Evolutionary conservation across 1,140 invertebrate genomes (phyloP).

Genomic region (Maconellicoccus hirsutus): DNA sequence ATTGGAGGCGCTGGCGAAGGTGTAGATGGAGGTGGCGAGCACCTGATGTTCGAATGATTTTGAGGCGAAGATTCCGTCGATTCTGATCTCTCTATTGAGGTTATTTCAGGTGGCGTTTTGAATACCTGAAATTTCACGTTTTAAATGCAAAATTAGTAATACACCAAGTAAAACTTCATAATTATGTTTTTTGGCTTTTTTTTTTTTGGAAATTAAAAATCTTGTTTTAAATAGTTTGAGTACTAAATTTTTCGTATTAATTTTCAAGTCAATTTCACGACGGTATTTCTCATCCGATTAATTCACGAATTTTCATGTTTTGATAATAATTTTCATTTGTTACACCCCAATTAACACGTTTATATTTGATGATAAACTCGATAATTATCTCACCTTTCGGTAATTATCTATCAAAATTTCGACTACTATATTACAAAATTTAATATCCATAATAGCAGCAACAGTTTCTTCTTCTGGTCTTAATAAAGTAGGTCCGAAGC

Average conservation of each 20-base stretch:
- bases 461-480: slow-evolving; percentile 91
- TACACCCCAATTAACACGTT: no score
- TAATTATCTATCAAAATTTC: slow-evolving; percentile 92
- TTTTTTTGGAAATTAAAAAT: no score
- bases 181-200: no score
- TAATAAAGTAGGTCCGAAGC: slow-evolving; percentile 93
- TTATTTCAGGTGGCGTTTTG: slow-evolving; percentile 35
- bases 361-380: background rate
- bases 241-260: no score
- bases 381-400: slow-evolving; percentile 48
- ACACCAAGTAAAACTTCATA: background rate
- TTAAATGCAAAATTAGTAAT: background rate
- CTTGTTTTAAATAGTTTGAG: background rate
- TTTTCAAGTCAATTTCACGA: no score
- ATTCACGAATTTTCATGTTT: no score
- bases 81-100: slow-evolving; percentile 28
- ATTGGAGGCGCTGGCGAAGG: slow-evolving; percentile 26
- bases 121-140: slow-evolving; percentile 36
- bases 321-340: no score
- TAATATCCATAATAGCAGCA: slow-evolving; percentile 94
- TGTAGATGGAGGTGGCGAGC: slow-evolving; percentile 13
- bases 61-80: slow-evolving; percentile 19
- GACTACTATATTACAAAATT: slow-evolving; percentile 96
- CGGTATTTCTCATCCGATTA: no score
- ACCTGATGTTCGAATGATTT: background rate